Conservation (phyloP, 2,888 invertebrate species). For the Oligia latruncula region DNA sequence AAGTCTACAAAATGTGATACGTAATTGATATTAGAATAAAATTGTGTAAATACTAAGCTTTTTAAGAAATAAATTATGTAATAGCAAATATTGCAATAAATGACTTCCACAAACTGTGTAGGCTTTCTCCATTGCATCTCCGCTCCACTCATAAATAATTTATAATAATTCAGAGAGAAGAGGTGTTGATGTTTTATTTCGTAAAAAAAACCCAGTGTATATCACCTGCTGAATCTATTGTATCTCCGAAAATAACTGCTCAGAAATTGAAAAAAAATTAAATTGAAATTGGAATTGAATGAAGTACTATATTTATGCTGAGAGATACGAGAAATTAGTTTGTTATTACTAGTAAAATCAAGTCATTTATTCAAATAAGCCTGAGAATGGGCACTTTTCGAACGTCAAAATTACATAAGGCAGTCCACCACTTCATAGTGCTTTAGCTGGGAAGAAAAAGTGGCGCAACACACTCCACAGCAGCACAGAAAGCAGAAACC, state of each 20-base stretch:
- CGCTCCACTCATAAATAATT: neutral
- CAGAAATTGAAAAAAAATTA: no score
- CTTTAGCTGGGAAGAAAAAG: neutral
- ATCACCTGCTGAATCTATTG: neutral
- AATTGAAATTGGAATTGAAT: no score
- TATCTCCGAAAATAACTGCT: neutral
- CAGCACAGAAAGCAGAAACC: no score
- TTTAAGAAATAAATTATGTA: slow-evolving; percentile 26
- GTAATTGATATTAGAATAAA: slow-evolving; percentile 20
- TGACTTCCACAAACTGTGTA: neutral
- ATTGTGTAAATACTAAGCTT: slow-evolving; percentile 5
- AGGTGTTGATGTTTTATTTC: neutral
- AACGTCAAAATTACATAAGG: neutral
- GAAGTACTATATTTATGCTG: neutral
- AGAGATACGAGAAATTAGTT: no score
- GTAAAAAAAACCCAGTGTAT: neutral
- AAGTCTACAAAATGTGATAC: slow-evolving; percentile 19
- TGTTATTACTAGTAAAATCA: no score
- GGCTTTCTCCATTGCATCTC: neutral
- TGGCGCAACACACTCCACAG: neutral
- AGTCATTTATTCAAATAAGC: no score
- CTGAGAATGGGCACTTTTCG: no score
- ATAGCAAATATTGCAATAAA: neutral
- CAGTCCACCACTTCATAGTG: no score
- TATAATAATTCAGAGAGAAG: neutral